Conservation (phyloP, 2,113 vertebrate genomes). For the Cyanoderma ruficeps region DNA sequence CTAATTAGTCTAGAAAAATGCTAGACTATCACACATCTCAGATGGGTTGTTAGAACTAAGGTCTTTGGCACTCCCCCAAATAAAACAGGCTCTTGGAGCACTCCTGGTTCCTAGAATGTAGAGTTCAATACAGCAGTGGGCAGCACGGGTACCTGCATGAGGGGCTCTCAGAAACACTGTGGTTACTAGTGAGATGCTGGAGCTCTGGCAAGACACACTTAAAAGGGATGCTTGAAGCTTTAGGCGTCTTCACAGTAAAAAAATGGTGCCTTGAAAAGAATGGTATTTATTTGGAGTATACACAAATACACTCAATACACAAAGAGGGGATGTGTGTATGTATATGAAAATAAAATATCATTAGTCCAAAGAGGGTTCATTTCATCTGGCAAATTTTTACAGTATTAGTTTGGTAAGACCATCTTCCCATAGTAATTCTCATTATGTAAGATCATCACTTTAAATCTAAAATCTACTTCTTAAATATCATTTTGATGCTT, state of each 20-base stretch:
- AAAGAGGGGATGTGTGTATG: no score
- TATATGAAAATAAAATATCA: neutral
- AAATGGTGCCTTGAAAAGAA: neutral
- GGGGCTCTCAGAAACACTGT: accelerated
- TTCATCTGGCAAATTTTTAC: neutral
- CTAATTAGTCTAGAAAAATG: neutral
- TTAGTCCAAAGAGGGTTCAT: neutral
- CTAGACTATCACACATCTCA: neutral
- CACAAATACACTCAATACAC: neutral
- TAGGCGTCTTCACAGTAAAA: neutral
- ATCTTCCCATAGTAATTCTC: neutral
- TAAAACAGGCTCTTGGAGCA: neutral
- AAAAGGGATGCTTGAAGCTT: neutral
- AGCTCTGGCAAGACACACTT: neutral
- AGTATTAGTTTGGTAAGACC: neutral
- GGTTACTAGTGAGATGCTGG: neutral
- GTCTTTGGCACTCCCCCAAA: neutral
- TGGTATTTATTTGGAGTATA: neutral
- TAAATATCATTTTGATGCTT: neutral
- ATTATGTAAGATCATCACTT: neutral
- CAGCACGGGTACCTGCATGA: neutral
- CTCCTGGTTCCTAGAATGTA: neutral
- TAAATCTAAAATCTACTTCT: neutral
- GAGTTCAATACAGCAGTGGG: no score
- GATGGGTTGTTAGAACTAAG: neutral